Base-by-base conservation (phyloP, 1,140 invertebrate genomes). In the Drosophila punjabiensis region DNA sequence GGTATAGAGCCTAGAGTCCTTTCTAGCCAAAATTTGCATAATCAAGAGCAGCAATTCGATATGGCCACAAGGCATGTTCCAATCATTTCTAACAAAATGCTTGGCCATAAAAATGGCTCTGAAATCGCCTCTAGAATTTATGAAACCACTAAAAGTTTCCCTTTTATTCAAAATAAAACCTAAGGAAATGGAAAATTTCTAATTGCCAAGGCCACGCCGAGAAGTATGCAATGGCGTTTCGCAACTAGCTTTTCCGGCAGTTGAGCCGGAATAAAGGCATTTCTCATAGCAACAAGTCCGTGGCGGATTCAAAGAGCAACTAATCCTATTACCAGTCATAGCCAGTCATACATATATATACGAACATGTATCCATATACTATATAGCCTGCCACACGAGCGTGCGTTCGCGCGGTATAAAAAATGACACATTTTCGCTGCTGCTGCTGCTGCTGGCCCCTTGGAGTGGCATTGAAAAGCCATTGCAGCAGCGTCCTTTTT, bases 401-500 rank as follows among this genome's bases (percentile, higher is more conserved):
- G 43, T 6, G 20, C 16, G 43, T 6, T 18, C 6, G 16, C 20
- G 30, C 4, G 13, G 14, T 24, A 43, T 30, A 45, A 76, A 67
- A 70, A 59, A 53, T 33, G 39, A 64, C 50, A 50, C 68, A 79
- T 74, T 74, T 74, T 78, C 74, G 62, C 20, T 47, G 48, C 30
- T 24, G 24, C 24, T 24, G 24, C 24, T 24, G 24, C 24, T 24
- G 24, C 24, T 24, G 24, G 24, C 55, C 55, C 60, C 60, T 48
- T 55, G 48, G 78, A 67, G 61, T 55, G 63, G 48, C 74, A 85
- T 79, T 86, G 82, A 78, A 79, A 85, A 86, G 52, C 58, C 48
- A 86, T 82, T 82, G 84, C 84, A 77, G 84, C 84, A 67, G 71
- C 81, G 66, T 76, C 79, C 62, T 87, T 80, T 86, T 79, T 77